phyloP scores from a whole-genome alignment of 2,888 invertebrate species.

The Coelopa pilipes region DNA sequence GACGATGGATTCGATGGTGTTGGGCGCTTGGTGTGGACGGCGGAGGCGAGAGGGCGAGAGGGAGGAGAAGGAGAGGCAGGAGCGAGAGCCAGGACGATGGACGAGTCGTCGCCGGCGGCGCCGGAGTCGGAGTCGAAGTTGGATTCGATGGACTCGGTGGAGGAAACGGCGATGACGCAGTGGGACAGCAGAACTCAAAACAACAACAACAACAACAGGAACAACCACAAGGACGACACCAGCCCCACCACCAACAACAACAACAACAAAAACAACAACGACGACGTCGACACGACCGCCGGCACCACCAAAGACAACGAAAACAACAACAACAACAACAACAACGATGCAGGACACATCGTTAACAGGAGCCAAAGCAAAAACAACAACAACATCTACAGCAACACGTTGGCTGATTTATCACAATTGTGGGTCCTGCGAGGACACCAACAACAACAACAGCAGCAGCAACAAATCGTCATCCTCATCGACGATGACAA shows the following conservation, averaged over 20 bases:
- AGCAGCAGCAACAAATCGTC: constrained; percentile 31
- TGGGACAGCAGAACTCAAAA: constrained; percentile 20
- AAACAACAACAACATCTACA: constrained; percentile 14
- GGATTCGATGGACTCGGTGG: background rate
- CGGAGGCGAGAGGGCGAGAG: no score
- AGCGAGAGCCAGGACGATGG: no score
- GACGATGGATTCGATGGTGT: constrained; percentile 36
- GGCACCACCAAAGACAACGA: constrained; percentile 6
- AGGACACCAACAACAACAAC: background rate
- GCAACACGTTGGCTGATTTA: constrained; percentile 9
- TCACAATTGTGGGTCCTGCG: constrained; percentile 7
- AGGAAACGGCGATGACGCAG: background rate
- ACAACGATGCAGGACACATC: constrained; percentile 3
- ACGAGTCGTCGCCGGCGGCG: no score
- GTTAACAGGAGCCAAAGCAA: constrained; percentile 6
- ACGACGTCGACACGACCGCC: constrained; percentile 3
- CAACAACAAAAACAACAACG: background rate
- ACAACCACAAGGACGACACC: constrained; percentile 5
- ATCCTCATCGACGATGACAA: background rate
- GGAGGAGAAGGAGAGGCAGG: no score
- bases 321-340: background rate
- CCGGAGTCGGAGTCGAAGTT: background rate
- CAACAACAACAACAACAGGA: constrained; percentile 8
- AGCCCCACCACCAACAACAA: constrained; percentile 9
- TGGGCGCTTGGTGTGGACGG: background rate